Base-by-base conservation (phyloP, 2,113 vertebrate species). In the Indicator maculatus region DNA sequence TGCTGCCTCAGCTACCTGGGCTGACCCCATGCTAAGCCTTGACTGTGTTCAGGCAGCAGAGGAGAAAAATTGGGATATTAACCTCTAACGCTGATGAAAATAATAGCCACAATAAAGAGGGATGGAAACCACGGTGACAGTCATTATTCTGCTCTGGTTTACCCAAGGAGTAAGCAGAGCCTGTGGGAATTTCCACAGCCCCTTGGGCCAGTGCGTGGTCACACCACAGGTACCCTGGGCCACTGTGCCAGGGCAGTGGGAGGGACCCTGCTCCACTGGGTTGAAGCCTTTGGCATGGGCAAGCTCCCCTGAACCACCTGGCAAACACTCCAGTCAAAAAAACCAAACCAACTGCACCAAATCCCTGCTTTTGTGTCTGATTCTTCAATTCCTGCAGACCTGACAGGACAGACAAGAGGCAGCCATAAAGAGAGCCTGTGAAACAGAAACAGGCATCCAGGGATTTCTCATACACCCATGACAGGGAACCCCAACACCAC, bases 41-140 rank as follows among this genome's bases (percentile, higher is more conserved):
- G 70, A 90, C 96, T 97, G 97, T 96, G 96, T 94, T 95, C 97
- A 96, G 96, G 96, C 97, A 98, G 94, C 93, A 95, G 97, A 98
- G 97, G 96, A 97, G 97, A 97, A 98, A 98, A 98, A 96, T 76
- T 83, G 94, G 96, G 96, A 97, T 97, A 97, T 98, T 98, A 97
- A 98, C 97, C 97, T 98, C 97, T 98, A 97, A 97, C 97, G 97
- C 95, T 94, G 97, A 96, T 96, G 97, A 96, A 97, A 98, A 97
- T 98, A 97, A 98, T 97, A 97, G 97, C 96, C 97, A 97, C 97
- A 97, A 97, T 98, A 97, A 98, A 98, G 95, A 18, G 27, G 95
- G 96, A 88, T 94, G 96, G 93, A 97, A 97, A 97, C 80, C 75
- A 83, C 50, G 9, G 90, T 18, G 88, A 88, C 95, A 95, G 97